Conservation (phyloP, 2,888 invertebrate genomes). For the Imbricaverruca yamaguchii region DNA sequence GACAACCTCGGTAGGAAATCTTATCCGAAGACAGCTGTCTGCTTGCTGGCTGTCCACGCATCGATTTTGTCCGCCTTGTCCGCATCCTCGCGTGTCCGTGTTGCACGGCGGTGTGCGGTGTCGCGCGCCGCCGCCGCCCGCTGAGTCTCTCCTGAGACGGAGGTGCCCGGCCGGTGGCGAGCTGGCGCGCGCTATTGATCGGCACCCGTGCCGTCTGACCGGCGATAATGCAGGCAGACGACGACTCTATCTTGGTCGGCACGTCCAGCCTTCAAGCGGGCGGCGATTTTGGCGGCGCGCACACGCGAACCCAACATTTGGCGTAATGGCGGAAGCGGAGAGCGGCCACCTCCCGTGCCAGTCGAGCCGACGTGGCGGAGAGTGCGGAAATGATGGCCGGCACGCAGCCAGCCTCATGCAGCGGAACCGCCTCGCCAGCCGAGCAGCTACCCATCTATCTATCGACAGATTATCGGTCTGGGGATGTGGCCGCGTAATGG, state of each 20-base stretch:
- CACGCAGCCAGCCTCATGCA: background rate
- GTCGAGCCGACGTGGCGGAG: background rate
- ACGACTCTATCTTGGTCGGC: background rate
- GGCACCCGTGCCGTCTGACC: background rate
- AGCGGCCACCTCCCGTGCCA: background rate
- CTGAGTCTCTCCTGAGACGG: background rate
- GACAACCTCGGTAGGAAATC: no score
- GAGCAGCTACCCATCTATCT: background rate
- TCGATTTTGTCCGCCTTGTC: no score
- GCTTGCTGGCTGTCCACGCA: no score
- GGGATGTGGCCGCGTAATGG: background rate
- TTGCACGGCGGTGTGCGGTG: background rate
- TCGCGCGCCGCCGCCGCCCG: background rate
- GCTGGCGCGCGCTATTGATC: constrained; percentile 1
- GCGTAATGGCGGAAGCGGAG: constrained; percentile 5
- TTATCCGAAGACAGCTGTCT: no score
- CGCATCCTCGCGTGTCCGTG: background rate
- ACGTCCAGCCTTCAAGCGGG: background rate
- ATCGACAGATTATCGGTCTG: background rate
- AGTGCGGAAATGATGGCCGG: constrained; percentile 13
- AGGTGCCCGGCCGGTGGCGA: background rate
- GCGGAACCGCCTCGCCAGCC: background rate
- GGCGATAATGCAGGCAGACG: background rate
- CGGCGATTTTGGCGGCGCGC: background rate
- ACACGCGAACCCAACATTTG: constrained; percentile 10